These are phyloP conservation scores for Parambassis ranga DNA, from an alignment of 2,797 vertebrate genomes.

Conservation along the genomic window DNA sequence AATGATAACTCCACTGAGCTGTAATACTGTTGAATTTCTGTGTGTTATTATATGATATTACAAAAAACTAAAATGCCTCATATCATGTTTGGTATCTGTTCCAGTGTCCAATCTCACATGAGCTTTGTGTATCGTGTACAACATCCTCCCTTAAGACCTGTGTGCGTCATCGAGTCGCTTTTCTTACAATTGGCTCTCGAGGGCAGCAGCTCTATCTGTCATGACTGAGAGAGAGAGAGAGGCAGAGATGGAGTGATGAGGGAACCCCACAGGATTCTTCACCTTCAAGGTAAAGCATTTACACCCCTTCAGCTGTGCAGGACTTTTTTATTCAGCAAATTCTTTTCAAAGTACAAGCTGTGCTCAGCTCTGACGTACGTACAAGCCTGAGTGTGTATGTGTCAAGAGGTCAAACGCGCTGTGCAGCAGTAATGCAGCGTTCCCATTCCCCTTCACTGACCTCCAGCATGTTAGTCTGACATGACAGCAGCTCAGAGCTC, in stretches of 20 bases:
- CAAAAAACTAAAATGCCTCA: background rate
- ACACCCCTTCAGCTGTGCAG: background rate
- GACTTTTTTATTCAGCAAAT: slow-evolving; percentile 13
- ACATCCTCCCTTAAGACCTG: slow-evolving; percentile 17
- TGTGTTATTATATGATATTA: too few species aligned
- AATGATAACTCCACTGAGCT: too few species aligned
- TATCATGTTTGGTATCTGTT: background rate
- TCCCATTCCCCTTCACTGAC: slow-evolving; percentile 23
- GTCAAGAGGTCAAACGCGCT: slow-evolving; percentile 35
- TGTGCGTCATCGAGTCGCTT: slow-evolving; percentile 41
- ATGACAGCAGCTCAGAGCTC: background rate
- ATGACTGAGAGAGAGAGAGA: slow-evolving; percentile 11
- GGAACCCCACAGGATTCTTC: slow-evolving; percentile 8
- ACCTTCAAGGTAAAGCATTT: slow-evolving; percentile 51
- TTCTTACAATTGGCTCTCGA: slow-evolving; percentile 25
- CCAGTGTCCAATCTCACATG: background rate
- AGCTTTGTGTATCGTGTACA: slow-evolving; percentile 9
- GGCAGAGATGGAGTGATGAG: background rate
- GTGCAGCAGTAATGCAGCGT: background rate
- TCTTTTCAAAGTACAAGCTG: slow-evolving; percentile 35
- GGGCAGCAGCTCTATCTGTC: slow-evolving; percentile 13
- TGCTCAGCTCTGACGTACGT: slow-evolving; percentile 24
- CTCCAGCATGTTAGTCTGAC: slow-evolving; percentile 20
- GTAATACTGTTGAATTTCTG: too few species aligned
- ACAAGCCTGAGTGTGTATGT: background rate